These are phyloP conservation scores for Aphidius ervi DNA, from an alignment of 1,140 invertebrate genomes.

Conservation along the genomic window DNA sequence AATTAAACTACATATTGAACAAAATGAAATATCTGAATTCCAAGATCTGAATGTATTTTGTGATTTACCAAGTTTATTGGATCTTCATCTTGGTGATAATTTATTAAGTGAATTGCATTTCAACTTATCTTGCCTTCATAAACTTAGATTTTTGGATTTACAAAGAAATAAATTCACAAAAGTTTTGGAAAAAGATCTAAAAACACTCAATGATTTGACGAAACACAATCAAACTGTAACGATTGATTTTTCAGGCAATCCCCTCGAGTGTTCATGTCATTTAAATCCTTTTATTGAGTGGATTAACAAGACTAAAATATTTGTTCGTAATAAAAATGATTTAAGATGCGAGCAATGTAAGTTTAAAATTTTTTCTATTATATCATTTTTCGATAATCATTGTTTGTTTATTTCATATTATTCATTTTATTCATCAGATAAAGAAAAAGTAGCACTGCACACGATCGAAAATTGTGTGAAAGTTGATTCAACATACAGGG, in stretches of 20 bases:
- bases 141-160: slow-evolving; percentile 67
- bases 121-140: slow-evolving; percentile 63
- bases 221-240: slow-evolving; percentile 56
- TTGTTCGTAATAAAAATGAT: slow-evolving; percentile 57
- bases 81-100: slow-evolving; percentile 70
- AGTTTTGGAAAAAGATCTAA: slow-evolving; percentile 58
- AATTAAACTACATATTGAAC: slow-evolving; percentile 71
- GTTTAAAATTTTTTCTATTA: slow-evolving; percentile 27
- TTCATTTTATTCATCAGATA: slow-evolving; percentile 39
- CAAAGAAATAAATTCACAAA: slow-evolving; percentile 65
- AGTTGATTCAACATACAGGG: slow-evolving; percentile 32
- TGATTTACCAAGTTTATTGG: slow-evolving; percentile 61
- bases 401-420: too few relatives aligned
- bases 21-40: slow-evolving; percentile 71
- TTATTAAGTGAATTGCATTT: slow-evolving; percentile 61
- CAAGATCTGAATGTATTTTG: slow-evolving; percentile 67
- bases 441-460: slow-evolving; percentile 32
- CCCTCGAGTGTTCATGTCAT: slow-evolving; percentile 64
- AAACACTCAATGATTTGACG: slow-evolving; percentile 58
- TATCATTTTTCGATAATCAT: slow-evolving; percentile 27
- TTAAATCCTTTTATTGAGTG: slow-evolving; percentile 62
- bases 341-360: slow-evolving; percentile 52
- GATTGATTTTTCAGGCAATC: slow-evolving; percentile 67
- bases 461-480: slow-evolving; percentile 36
- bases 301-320: slow-evolving; percentile 61